Evolutionary conservation across 2,797 vertebrate species (phyloP).

Genomic region (Leucoraja ocellata): DNA sequence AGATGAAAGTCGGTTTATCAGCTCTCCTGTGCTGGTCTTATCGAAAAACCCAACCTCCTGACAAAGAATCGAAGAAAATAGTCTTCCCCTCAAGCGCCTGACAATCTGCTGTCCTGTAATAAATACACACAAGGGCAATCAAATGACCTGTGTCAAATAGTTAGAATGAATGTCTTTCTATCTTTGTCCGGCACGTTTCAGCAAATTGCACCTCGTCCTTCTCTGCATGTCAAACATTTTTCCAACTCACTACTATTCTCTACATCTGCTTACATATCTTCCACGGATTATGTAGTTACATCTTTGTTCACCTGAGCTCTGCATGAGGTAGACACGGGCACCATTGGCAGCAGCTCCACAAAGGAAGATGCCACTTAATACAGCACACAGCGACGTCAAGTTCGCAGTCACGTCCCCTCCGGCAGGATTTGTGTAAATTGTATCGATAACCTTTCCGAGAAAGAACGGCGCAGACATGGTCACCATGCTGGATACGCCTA

Average conservation of each 20-base stretch:
- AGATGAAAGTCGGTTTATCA: constrained; percentile 89
- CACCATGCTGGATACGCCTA: constrained; percentile 83
- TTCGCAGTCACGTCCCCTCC: constrained; percentile 60
- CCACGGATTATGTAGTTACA: too few species aligned
- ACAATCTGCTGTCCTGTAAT: constrained; percentile 82
- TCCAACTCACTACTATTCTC: not conserved
- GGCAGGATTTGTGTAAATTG: constrained; percentile 70
- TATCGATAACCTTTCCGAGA: constrained; percentile 85
- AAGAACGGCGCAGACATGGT: constrained; percentile 95
- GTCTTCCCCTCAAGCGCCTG: constrained; percentile 69
- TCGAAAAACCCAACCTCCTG: constrained; percentile 97
- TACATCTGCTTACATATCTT: too few species aligned
- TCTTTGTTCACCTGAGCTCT: constrained; percentile 73
- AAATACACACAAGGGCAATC: constrained; percentile 41
- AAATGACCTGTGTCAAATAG: too few species aligned
- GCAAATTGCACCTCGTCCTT: not conserved
- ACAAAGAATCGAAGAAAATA: constrained; percentile 83
- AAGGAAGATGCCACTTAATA: constrained; percentile 77
- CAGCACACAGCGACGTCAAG: constrained; percentile 72
- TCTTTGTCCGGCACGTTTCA: not conserved
- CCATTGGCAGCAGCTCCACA: constrained; percentile 84
- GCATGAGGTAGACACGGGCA: constrained; percentile 88
- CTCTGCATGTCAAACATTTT: not conserved
- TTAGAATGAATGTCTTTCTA: not conserved
- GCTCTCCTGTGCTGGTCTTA: constrained; percentile 82